Conservation (phyloP, 2,888 invertebrate genomes). For the Autographa gamma region DNA sequence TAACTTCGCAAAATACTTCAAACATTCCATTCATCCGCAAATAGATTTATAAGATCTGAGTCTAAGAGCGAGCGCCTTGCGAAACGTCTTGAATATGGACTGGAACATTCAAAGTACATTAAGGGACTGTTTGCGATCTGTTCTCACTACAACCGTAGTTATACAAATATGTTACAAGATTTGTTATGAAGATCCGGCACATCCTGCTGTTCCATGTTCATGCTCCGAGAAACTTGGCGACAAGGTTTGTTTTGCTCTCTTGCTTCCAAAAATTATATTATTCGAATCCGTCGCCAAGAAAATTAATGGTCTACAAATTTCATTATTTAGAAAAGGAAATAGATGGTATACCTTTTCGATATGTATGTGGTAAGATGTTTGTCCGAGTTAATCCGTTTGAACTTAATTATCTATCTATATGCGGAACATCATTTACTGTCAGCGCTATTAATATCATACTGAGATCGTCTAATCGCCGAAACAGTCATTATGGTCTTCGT, state of each 20-base stretch:
- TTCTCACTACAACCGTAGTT: background rate
- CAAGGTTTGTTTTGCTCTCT: background rate
- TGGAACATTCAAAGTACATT: slow-evolving; percentile 2
- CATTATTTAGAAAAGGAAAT: background rate
- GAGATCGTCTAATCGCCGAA: background rate
- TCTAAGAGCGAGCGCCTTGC: background rate
- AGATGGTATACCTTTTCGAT: background rate
- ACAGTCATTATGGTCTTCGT: background rate
- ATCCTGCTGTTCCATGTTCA: slow-evolving; percentile 5
- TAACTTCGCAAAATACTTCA: background rate
- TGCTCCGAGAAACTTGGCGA: slow-evolving; percentile 4
- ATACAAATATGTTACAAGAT: background rate
- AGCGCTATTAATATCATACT: background rate
- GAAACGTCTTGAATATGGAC: background rate
- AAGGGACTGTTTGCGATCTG: background rate
- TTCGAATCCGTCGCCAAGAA: slow-evolving; percentile 1
- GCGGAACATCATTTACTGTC: slow-evolving; percentile 4
- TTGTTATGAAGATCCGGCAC: slow-evolving; percentile 4
- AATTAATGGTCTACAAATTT: background rate
- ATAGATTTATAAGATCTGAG: background rate
- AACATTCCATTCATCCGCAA: background rate
- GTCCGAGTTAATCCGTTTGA: background rate
- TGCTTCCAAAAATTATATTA: slow-evolving; percentile 1
- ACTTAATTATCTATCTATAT: slow-evolving; percentile 4
- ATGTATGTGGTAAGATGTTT: background rate